These are phyloP conservation scores for Enteromius unitaeniatus DNA, from an alignment of 2,797 vertebrate genomes.

Conservation along the genomic window DNA sequence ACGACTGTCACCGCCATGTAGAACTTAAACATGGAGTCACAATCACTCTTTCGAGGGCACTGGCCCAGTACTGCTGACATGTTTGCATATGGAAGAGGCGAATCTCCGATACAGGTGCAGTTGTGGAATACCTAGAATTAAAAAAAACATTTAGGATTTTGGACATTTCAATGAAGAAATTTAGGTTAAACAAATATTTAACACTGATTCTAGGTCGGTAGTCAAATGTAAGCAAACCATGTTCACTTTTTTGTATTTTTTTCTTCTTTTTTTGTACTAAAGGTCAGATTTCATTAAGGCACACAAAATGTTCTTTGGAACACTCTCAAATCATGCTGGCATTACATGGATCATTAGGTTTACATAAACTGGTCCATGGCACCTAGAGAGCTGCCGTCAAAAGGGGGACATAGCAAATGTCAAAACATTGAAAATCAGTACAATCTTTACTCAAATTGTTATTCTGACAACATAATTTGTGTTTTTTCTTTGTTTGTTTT, in stretches of 20 bases:
- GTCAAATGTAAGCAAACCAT: not conserved
- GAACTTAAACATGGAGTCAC: conserved; percentile 85
- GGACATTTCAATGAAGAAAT: not conserved
- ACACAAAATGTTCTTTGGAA: not conserved
- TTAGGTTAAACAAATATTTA: conserved; percentile 7
- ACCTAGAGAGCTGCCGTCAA: too few species aligned
- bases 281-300: not conserved
- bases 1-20: conserved; percentile 87
- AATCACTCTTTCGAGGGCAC: conserved; percentile 84
- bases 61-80: conserved; percentile 84
- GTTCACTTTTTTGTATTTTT: not conserved
- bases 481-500: too few species aligned
- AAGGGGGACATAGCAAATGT: not conserved
- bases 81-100: conserved; percentile 68
- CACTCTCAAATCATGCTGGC: not conserved
- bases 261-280: not conserved
- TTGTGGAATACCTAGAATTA: conserved; percentile 80
- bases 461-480: too few species aligned
- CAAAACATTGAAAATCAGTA: not conserved
- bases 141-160: not conserved
- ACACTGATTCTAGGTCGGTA: not conserved
- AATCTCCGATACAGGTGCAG: conserved; percentile 83
- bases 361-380: not conserved
- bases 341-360: not conserved
- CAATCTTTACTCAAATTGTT: not conserved